Percentiles rank a stretch among this genome's conserved stretches.
These are phyloP conservation scores for Brachystomella parvula DNA, from an alignment of 1,140 invertebrate species.

Conservation along the genomic window DNA sequence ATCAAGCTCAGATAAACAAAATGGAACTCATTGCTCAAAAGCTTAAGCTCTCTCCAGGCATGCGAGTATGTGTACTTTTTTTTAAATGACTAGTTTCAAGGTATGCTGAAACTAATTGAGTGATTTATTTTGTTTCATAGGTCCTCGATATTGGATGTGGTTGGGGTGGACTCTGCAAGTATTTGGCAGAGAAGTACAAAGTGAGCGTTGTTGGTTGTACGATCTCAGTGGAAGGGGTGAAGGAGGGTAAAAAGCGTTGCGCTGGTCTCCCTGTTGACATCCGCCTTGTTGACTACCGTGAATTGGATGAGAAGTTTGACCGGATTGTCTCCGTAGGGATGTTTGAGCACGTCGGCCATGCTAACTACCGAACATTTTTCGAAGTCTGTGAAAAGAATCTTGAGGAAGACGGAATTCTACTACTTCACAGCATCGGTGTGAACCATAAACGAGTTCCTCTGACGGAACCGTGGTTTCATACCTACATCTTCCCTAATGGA, in stretches of 20 bases:
- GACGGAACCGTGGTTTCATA: constrained; percentile 29
- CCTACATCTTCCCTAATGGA: constrained; percentile 36
- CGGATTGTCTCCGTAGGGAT: constrained; percentile 33
- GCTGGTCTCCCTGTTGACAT: constrained; percentile 26
- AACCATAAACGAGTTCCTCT: constrained; percentile 21
- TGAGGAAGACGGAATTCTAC: constrained; percentile 32
- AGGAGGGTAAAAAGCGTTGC: constrained; percentile 19
- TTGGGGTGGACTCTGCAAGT: constrained; percentile 31
- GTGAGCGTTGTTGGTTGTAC: constrained; percentile 33
- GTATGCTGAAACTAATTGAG: no score
- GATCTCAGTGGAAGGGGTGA: constrained; percentile 26
- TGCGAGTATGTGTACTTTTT: constrained; percentile 8
- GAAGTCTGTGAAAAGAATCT: constrained; percentile 26
- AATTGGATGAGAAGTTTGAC: constrained; percentile 35
- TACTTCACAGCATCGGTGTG: constrained; percentile 28
- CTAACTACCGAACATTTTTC: constrained; percentile 32
- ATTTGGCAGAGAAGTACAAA: constrained; percentile 32
- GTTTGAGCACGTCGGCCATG: constrained; percentile 35
- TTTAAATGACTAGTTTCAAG: constrained; percentile 38
- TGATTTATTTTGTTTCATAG: background rate
- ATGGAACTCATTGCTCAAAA: constrained; percentile 39
- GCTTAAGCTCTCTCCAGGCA: constrained; percentile 38
- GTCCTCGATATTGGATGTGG: constrained; percentile 30
- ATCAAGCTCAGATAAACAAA: constrained; percentile 40
- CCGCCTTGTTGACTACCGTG: constrained; percentile 31